Evolutionary conservation across 1,140 invertebrate species (phyloP).

Genomic region (Gonioctena quinquepunctata): DNA sequence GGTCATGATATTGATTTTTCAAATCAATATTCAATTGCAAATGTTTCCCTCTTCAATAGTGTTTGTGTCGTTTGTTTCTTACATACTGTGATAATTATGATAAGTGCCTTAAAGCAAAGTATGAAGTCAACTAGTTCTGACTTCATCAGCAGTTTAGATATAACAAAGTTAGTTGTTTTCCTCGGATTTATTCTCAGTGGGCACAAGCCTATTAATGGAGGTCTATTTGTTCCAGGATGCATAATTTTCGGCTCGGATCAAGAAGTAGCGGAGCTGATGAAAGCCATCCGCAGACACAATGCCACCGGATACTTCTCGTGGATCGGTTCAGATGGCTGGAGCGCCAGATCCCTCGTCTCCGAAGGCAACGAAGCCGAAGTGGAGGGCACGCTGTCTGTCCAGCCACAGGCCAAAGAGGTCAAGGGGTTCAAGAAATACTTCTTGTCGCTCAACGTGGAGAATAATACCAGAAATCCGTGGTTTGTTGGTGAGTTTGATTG

Average conservation of each 20-base stretch:
- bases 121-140: no score
- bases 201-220: no score
- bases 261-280: constrained; percentile 93
- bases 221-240: constrained; percentile 73
- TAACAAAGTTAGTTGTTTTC: no score
- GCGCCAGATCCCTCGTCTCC: constrained; percentile 82
- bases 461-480: constrained; percentile 90
- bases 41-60: no score
- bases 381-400: constrained; percentile 88
- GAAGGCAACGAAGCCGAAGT: constrained; percentile 87
- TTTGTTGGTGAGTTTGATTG: constrained; percentile 78
- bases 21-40: no score
- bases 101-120: no score
- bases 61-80: no score
- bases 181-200: no score
- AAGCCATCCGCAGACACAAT: constrained; percentile 82
- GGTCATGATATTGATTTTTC: no score
- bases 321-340: constrained; percentile 95
- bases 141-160: no score
- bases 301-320: constrained; percentile 90
- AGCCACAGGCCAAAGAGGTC: constrained; percentile 87
- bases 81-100: no score
- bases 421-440: constrained; percentile 89
- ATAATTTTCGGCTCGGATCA: constrained; percentile 96
- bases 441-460: constrained; percentile 79